Evolutionary conservation across 2,888 invertebrate species (phyloP).

Genomic region (Yponomeuta cagnagella): DNA sequence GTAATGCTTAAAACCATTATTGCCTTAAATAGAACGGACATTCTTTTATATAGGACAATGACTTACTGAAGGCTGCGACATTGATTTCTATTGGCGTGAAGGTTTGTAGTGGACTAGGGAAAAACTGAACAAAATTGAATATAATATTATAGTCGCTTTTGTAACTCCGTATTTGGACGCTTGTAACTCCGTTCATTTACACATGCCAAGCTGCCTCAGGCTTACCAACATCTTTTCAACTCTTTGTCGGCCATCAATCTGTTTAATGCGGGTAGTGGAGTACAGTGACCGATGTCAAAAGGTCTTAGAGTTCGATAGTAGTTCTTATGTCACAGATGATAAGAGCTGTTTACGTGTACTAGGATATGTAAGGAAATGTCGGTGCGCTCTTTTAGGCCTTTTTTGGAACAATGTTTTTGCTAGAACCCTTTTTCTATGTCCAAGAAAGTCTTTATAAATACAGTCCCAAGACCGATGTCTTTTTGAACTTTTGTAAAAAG

Average conservation of each 20-base stretch:
- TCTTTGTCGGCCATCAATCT: constrained; percentile 10
- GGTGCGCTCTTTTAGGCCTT: neutral
- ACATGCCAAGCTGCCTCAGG: neutral
- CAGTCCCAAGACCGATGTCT: neutral
- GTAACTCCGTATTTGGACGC: neutral
- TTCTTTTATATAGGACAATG: too few relatives aligned
- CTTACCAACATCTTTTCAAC: constrained; percentile 3
- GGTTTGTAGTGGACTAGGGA: too few relatives aligned
- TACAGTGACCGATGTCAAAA: neutral
- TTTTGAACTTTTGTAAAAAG: neutral
- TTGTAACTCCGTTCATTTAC: neutral
- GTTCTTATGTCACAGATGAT: neutral
- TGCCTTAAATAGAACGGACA: too few relatives aligned
- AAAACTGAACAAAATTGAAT: too few relatives aligned
- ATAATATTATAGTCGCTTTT: neutral
- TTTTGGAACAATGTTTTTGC: constrained; percentile 3
- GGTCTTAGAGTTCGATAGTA: neutral
- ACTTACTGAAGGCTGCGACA: too few relatives aligned
- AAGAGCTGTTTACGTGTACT: neutral
- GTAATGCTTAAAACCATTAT: too few relatives aligned
- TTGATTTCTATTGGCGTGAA: too few relatives aligned
- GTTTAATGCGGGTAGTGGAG: constrained; percentile 4
- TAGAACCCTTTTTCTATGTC: neutral
- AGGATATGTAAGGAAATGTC: neutral
- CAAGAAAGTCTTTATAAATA: neutral